Conservation (phyloP, 2,888 invertebrate genomes). For the Athetis lepigone region DNA sequence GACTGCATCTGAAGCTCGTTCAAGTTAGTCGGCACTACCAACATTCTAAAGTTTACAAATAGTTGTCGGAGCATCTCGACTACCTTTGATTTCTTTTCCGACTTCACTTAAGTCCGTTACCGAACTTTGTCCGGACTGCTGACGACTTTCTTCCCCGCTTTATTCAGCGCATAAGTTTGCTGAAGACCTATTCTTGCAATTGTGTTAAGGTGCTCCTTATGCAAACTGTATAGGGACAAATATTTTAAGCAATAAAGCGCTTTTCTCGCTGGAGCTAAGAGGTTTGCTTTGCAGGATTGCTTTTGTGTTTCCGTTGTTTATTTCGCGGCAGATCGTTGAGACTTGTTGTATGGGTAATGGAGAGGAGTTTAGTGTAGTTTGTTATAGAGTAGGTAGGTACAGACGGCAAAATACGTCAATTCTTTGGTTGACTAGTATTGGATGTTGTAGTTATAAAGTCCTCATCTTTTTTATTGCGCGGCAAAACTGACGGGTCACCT, state of each 20-base stretch:
- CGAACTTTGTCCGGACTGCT: conserved; percentile 35
- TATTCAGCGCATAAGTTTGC: conserved; percentile 41
- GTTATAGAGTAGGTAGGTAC: neutral
- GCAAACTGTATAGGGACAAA: conserved; percentile 25
- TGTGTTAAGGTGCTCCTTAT: conserved; percentile 38
- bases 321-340: neutral
- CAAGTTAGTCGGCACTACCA: conserved; percentile 18
- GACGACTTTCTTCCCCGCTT: conserved; percentile 42
- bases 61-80: conserved; percentile 49
- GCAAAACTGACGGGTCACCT: no score
- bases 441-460: no score
- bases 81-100: conserved; percentile 59
- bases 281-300: conserved; percentile 9
- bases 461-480: no score
- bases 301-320: conserved; percentile 7
- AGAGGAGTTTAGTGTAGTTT: neutral
- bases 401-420: neutral
- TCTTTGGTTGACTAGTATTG: no score
- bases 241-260: conserved; percentile 31
- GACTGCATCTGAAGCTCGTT: conserved; percentile 35
- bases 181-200: conserved; percentile 35
- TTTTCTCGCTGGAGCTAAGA: conserved; percentile 11
- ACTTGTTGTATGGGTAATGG: neutral
- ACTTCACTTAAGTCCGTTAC: conserved; percentile 54
- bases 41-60: conserved; percentile 47